phyloP scores from a whole-genome alignment of 2,888 invertebrate species.

The Ditula angustiorana region DNA sequence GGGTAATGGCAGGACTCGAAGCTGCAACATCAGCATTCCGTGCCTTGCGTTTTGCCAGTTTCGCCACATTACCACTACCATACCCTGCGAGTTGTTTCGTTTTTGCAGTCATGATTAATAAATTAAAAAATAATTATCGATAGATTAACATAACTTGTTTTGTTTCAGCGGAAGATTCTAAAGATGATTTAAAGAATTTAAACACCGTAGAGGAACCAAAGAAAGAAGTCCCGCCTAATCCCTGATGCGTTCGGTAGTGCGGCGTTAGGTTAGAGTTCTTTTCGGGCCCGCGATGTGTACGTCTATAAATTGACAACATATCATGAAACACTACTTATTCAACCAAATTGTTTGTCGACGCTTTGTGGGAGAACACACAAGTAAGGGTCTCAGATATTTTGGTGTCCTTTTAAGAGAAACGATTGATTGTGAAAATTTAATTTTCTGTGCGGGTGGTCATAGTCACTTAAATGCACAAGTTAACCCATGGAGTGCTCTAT shows the following conservation, averaged over 20 bases:
- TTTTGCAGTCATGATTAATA: too few species aligned
- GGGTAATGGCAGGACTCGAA: too few species aligned
- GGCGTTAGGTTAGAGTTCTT: constrained; percentile 18
- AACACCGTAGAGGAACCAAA: constrained; percentile 87
- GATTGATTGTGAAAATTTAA: constrained; percentile 2
- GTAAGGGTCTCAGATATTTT: constrained; percentile 23
- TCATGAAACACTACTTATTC: constrained; percentile 6
- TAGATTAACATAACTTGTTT: constrained; percentile 42
- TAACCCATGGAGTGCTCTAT: too few species aligned
- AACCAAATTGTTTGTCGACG: constrained; percentile 8
- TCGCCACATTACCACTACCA: too few species aligned
- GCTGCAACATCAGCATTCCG: too few species aligned
- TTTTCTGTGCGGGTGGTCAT: not conserved
- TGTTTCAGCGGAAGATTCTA: constrained; percentile 86
- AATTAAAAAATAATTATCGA: not conserved
- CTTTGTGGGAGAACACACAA: constrained; percentile 3
- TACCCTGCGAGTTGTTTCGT: too few species aligned
- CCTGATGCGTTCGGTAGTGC: constrained; percentile 81
- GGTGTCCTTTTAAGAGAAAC: constrained; percentile 1
- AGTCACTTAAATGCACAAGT: constrained; percentile 13
- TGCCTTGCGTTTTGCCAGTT: too few species aligned
- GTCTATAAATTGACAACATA: constrained; percentile 16
- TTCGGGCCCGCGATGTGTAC: constrained; percentile 16
- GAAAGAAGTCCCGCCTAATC: constrained; percentile 88
- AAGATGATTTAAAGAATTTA: constrained; percentile 86